Percentiles rank a stretch among this genome's conserved stretches.
Conservation (phyloP, 2,888 invertebrate genomes). For the Volucella inflata region DNA sequence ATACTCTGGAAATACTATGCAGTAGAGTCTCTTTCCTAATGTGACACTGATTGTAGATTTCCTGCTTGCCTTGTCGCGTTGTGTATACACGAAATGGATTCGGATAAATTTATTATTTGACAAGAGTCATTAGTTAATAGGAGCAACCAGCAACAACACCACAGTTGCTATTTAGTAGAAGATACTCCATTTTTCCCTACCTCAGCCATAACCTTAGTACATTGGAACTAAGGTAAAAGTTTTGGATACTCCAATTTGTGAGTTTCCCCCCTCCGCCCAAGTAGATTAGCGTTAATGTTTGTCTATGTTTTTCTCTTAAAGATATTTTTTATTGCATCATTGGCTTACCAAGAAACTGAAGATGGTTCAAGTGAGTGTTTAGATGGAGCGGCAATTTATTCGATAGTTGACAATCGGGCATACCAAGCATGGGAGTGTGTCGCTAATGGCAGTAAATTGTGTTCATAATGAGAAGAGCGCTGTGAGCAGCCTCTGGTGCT, state of each 20-base stretch:
- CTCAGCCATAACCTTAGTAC: slow-evolving; percentile 59
- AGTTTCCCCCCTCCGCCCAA: slow-evolving; percentile 53
- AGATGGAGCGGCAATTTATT: slow-evolving; percentile 63
- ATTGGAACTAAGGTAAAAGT: slow-evolving; percentile 17
- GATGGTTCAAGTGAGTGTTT: slow-evolving; percentile 45
- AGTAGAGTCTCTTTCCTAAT: slow-evolving; percentile 52
- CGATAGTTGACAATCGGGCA: slow-evolving; percentile 74
- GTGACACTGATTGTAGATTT: slow-evolving; percentile 72
- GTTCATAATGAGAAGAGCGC: slow-evolving; percentile 53
- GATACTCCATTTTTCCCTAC: slow-evolving; percentile 54
- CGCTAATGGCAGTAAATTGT: slow-evolving; percentile 73
- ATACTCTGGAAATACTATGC: slow-evolving; percentile 53
- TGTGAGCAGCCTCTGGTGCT: slow-evolving; percentile 2
- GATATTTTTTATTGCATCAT: slow-evolving; percentile 67
- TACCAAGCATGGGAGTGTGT: slow-evolving; percentile 73
- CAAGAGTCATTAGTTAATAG: slow-evolving; percentile 76
- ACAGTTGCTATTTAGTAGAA: slow-evolving; percentile 67
- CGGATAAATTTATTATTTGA: slow-evolving; percentile 74
- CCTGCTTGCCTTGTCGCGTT: slow-evolving; percentile 68
- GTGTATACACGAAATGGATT: slow-evolving; percentile 72
- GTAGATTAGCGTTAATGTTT: slow-evolving; percentile 72
- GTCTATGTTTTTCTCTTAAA: slow-evolving; percentile 58
- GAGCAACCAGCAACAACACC: slow-evolving; percentile 64
- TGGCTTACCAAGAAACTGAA: background rate
- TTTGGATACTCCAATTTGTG: slow-evolving; percentile 30